Base-by-base conservation (phyloP, 2,113 vertebrate genomes). In the Bubo bubo region DNA sequence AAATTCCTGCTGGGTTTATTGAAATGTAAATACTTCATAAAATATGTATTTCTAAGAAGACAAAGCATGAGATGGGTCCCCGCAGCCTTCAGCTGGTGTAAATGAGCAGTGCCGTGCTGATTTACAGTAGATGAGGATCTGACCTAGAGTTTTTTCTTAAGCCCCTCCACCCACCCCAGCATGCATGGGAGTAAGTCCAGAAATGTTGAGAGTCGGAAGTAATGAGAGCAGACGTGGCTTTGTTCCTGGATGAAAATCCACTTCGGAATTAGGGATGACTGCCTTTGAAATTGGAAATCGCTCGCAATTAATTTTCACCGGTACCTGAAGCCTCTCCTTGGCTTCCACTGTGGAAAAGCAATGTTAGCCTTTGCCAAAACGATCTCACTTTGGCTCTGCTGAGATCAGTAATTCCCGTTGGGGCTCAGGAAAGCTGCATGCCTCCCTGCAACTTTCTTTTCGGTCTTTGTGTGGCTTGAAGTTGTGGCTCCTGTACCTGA, bases 21-120 rank as follows among this genome's bases (percentile, higher is more conserved):
- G 93, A 98, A 97, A 97, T 97, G 94, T 94, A 96, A 96, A 97
- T 95, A 89, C 94, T 95, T 97, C 94, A 90, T 97, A 91, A 87
- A 97, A 96, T 55, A 22, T 86, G 52, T 89, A 86, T 95, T 95
- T 96, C 96, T 96, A 55, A 97, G 97, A 73, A 97, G 97, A 96
- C 95, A 95, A 96, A 93, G 94, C 92, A 3, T n/a, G 41, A 90
- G 94, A 92, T 80, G 59, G 95, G 73, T 87, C 80, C 86, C 85
- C 2, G 72, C 85, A 82, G 93, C 88, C 94, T 91, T 95, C 81
- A 75, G 88, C 47, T 90, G 93, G 94, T 90, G 96, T 90, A 97
- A 96, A 74, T 26, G 89, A 91, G 85, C 63, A 6, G 4, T 28
- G 95, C 89, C 2, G 3, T 18, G 71, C 84, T 86, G 87, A 12